phyloP scores from a whole-genome alignment of 2,113 vertebrate species.

The Mustelus asterias region DNA sequence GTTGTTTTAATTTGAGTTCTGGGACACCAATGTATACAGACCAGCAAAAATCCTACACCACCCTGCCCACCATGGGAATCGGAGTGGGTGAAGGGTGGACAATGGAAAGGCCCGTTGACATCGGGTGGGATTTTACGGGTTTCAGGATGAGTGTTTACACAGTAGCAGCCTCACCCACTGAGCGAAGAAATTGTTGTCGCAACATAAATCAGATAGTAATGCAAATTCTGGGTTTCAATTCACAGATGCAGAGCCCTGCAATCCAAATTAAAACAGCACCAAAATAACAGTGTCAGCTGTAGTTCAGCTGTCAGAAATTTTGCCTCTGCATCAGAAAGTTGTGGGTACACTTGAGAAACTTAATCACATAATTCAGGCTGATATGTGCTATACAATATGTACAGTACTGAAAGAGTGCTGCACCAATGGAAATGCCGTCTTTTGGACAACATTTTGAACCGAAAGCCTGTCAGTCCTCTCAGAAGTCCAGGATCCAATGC shows the following conservation, averaged over 20 bases:
- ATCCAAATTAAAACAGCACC: not conserved
- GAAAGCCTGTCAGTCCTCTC: not conserved
- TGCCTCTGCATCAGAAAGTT: not conserved
- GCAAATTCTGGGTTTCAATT: not conserved
- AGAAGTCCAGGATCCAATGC: not conserved
- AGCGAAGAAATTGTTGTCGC: not conserved
- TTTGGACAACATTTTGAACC: not conserved
- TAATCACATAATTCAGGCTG: not conserved
- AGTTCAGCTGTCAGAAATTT: not conserved
- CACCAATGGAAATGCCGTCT: too few species aligned
- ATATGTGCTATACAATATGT: not conserved
- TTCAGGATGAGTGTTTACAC: not conserved
- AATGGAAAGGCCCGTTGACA: too few species aligned
- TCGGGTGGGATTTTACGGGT: too few species aligned
- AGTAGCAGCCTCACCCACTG: not conserved
- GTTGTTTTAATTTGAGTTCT: not conserved
- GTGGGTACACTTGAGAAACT: not conserved
- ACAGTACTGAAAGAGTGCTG: not conserved
- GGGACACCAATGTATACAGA: not conserved
- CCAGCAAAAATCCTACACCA: not conserved
- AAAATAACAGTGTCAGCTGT: not conserved
- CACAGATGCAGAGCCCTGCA: not conserved
- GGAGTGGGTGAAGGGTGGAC: too few species aligned
- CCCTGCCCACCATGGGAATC: too few species aligned
- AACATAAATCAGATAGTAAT: not conserved